phyloP scores from a whole-genome alignment of 2,113 vertebrate genomes.

The Hoplias malabaricus region DNA sequence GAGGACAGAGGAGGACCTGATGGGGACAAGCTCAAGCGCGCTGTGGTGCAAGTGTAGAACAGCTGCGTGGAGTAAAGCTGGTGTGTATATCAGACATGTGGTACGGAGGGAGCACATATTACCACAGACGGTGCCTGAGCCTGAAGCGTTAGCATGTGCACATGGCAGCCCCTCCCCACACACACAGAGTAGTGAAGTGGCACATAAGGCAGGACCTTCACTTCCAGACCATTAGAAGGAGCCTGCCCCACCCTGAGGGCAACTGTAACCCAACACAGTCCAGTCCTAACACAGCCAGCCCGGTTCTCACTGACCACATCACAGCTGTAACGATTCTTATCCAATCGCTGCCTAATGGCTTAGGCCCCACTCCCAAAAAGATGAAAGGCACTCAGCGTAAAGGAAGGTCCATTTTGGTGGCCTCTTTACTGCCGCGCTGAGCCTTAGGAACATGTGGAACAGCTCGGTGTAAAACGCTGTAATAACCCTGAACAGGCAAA shows the following conservation, averaged over 20 bases:
- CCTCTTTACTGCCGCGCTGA: slow-evolving; percentile 4
- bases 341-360: slow-evolving; percentile 15
- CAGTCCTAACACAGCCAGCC: not conserved
- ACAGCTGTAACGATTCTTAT: slow-evolving; percentile 14
- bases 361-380: slow-evolving; percentile 17
- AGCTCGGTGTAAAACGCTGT: slow-evolving; percentile 17
- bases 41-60: not conserved
- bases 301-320: slow-evolving; percentile 28
- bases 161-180: not conserved
- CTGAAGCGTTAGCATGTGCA: slow-evolving; percentile 2
- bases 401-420: slow-evolving; percentile 6
- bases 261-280: slow-evolving; percentile 20
- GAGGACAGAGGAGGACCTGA: not conserved
- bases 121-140: not conserved
- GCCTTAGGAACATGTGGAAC: slow-evolving; percentile 38
- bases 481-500: slow-evolving; percentile 2
- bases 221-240: slow-evolving; percentile 1
- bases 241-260: slow-evolving; percentile 8
- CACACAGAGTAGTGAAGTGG: not conserved
- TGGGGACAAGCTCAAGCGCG: not conserved
- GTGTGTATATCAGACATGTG: not conserved
- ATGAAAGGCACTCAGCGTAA: slow-evolving; percentile 19
- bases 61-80: not conserved
- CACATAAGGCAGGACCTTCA: not conserved
- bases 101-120: not conserved